A percentile compares a stretch with the other conserved stretches of the same genome.
Conservation (phyloP, 2,797 vertebrate species). For the Parambassis ranga region DNA sequence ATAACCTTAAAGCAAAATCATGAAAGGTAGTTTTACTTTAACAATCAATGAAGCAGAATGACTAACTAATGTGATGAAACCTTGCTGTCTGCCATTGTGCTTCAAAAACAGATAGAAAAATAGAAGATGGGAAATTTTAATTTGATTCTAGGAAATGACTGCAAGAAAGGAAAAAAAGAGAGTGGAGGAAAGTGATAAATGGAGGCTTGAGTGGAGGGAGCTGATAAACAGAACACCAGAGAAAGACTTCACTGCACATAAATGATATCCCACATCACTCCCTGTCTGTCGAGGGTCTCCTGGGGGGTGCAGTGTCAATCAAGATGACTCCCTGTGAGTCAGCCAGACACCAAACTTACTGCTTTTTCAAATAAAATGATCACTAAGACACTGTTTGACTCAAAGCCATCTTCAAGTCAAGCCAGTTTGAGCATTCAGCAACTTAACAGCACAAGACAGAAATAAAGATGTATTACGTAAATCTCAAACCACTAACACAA, state of each 20-base stretch:
- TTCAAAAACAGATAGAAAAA: not conserved
- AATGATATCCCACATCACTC: constrained; percentile 6
- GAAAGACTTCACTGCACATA: constrained; percentile 5
- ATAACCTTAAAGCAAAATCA: not conserved
- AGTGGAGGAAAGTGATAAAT: not conserved
- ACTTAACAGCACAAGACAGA: not conserved
- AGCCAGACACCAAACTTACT: constrained; percentile 4
- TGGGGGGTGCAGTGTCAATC: constrained; percentile 21
- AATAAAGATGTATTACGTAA: not conserved
- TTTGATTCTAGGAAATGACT: not conserved
- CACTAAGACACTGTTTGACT: constrained; percentile 11
- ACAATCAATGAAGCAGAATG: constrained; percentile 20
- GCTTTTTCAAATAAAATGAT: constrained; percentile 3
- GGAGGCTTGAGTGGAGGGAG: not conserved
- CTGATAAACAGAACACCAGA: constrained; percentile 11
- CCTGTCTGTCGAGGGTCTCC: constrained; percentile 5
- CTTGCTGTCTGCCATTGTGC: constrained; percentile 17
- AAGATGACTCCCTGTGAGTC: constrained; percentile 11
- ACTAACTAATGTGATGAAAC: constrained; percentile 34
- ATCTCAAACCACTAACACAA: not conserved
- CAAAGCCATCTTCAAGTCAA: not conserved
- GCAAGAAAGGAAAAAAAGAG: not conserved
- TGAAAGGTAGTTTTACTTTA: constrained; percentile 9
- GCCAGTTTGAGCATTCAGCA: not conserved
- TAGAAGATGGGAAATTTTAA: constrained; percentile 7